Conservation (phyloP, 37 sponge, comb jelly and placozoan species). For the Theonella swinhoei region DNA sequence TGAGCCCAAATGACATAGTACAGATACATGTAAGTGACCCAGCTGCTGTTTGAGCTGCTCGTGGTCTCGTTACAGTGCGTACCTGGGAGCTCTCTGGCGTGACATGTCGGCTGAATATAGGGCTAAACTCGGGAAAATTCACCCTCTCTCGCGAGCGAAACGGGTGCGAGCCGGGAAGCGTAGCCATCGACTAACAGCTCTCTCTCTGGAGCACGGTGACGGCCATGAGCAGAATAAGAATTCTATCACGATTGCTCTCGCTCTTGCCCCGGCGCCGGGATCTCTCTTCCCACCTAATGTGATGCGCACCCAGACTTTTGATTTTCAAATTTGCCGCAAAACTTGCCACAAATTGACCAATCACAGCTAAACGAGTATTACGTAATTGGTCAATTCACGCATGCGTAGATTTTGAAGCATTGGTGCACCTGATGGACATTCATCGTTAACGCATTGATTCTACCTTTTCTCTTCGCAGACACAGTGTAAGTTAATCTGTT, state of each 20-base stretch:
- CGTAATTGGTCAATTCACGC: background rate
- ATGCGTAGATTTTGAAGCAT: too few relatives aligned
- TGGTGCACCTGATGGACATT: too few relatives aligned
- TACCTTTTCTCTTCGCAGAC: too few relatives aligned
- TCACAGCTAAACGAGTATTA: background rate
- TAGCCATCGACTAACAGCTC: background rate
- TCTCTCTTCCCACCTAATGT: background rate
- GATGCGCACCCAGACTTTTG: background rate
- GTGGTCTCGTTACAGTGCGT: background rate
- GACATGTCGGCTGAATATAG: conserved; percentile 18
- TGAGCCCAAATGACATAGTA: background rate
- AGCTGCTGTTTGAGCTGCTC: background rate
- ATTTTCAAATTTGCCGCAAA: background rate
- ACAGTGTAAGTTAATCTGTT: too few relatives aligned
- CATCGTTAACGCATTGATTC: too few relatives aligned
- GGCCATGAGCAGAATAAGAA: too few relatives aligned
- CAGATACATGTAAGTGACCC: background rate
- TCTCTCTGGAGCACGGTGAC: background rate
- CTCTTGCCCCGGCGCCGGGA: background rate
- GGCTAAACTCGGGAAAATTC: conserved; percentile 69
- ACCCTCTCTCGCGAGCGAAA: conserved; percentile 45
- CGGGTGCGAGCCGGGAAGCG: conserved; percentile 3
- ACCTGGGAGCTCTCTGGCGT: conserved; percentile 67
- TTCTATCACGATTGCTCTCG: too few relatives aligned
- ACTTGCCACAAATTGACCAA: background rate